Conservation (phyloP, 2,113 vertebrate species). For the Bagarius yarrelli region DNA sequence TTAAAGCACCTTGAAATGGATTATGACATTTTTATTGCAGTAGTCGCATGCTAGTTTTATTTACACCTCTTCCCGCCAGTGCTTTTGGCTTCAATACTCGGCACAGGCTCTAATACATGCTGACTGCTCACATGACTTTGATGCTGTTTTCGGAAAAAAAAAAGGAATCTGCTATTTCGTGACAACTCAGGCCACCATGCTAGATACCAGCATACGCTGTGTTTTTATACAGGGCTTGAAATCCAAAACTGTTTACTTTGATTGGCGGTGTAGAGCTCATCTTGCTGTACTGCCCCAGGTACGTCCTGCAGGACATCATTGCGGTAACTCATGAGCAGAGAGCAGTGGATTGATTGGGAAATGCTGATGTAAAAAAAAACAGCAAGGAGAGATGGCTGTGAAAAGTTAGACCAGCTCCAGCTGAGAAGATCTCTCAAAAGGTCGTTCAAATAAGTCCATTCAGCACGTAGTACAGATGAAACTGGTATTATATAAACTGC, state of each 20-base stretch:
- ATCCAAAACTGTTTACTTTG: slow-evolving; percentile 46
- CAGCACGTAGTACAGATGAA: slow-evolving; percentile 39
- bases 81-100: not conserved
- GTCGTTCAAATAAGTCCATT: slow-evolving; percentile 35
- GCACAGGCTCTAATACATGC: not conserved
- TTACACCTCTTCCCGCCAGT: not conserved
- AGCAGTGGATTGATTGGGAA: slow-evolving; percentile 46
- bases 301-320: slow-evolving; percentile 33
- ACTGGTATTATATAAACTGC: slow-evolving; percentile 33
- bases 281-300: slow-evolving; percentile 39
- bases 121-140: slow-evolving; percentile 56
- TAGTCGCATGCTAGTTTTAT: not conserved
- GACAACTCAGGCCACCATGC: slow-evolving; percentile 20
- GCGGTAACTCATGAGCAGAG: slow-evolving; percentile 18
- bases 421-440: slow-evolving; percentile 40
- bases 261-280: slow-evolving; percentile 32
- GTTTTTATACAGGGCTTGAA: slow-evolving; percentile 35
- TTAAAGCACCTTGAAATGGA: not conserved
- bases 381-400: slow-evolving; percentile 38
- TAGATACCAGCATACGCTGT: slow-evolving; percentile 21
- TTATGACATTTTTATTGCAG: not conserved
- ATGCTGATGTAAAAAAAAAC: slow-evolving; percentile 50
- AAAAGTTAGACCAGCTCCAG: slow-evolving; percentile 47
- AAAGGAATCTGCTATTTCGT: not conserved
- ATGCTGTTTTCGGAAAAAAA: slow-evolving; percentile 9